phyloP scores from a whole-genome alignment of 1,140 invertebrate species.

The Lepidurus couesii region DNA sequence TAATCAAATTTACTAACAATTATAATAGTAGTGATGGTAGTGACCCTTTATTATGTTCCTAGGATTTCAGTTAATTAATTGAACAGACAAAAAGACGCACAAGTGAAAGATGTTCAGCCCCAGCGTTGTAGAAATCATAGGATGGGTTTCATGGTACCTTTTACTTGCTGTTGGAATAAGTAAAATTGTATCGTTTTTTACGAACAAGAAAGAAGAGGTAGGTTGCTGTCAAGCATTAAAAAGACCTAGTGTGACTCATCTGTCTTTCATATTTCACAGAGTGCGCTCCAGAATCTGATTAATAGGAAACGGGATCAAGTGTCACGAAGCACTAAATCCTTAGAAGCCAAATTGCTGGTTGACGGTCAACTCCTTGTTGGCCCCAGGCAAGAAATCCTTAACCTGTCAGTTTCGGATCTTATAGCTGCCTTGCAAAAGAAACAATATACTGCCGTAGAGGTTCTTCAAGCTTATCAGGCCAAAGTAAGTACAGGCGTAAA shows the following conservation, averaged over 20 bases:
- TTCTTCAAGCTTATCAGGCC: conserved; percentile 33
- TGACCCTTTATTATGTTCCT: too few relatives aligned
- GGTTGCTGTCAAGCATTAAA: not conserved
- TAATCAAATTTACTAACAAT: too few relatives aligned
- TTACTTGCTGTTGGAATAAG: not conserved
- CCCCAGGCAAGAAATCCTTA: not conserved
- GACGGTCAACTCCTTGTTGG: not conserved
- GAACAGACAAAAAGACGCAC: not conserved
- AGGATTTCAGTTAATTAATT: not conserved
- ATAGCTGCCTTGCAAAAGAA: conserved; percentile 23
- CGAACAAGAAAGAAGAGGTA: conserved; percentile 1
- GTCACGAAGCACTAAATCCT: not conserved
- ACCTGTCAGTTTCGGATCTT: conserved; percentile 27
- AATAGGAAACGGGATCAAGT: not conserved
- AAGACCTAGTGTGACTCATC: not conserved
- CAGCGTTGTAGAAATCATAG: not conserved
- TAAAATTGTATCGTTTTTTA: not conserved
- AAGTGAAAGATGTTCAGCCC: not conserved
- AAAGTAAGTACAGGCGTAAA: conserved; percentile 24
- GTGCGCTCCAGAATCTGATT: not conserved
- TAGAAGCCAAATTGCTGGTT: not conserved
- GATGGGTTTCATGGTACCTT: not conserved
- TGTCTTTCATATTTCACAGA: not conserved
- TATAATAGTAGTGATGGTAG: too few relatives aligned
- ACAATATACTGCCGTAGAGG: conserved; percentile 25